Conservation (phyloP, 2,888 invertebrate genomes). For the Nyleta sp. region DNA sequence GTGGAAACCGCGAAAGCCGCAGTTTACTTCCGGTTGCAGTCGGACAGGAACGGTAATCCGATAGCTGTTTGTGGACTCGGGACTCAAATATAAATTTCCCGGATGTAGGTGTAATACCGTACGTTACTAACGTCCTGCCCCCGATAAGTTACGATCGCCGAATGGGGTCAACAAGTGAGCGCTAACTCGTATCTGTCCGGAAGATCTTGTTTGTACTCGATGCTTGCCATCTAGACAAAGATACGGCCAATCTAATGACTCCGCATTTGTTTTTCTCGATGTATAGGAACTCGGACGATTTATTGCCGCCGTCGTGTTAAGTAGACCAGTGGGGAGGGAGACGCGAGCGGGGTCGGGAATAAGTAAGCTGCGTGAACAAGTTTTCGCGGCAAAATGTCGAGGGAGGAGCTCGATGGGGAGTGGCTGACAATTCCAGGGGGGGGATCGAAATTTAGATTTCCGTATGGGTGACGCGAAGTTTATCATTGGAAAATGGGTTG, state of each 20-base stretch:
- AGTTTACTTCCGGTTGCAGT: conserved; percentile 58
- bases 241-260: conserved; percentile 73
- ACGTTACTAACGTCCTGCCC: conserved; percentile 50
- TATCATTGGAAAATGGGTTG: too few species aligned
- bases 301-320: conserved; percentile 30
- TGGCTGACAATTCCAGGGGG: not conserved
- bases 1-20: conserved; percentile 57
- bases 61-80: conserved; percentile 58
- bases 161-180: conserved; percentile 78
- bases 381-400: conserved; percentile 21
- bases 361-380: conserved; percentile 13
- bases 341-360: conserved; percentile 10
- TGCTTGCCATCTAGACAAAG: conserved; percentile 68
- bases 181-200: conserved; percentile 76
- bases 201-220: conserved; percentile 70
- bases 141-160: conserved; percentile 68
- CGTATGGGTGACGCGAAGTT: not conserved
- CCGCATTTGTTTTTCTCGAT: conserved; percentile 54
- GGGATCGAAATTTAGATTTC: conserved; percentile 16
- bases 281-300: conserved; percentile 41
- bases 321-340: conserved; percentile 19
- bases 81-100: conserved; percentile 61
- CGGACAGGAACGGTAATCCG: conserved; percentile 53
- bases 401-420: conserved; percentile 12
- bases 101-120: conserved; percentile 61